Evolutionary conservation across 1,140 invertebrate species (phyloP).

Genomic region (Aphidius gifuensis): DNA sequence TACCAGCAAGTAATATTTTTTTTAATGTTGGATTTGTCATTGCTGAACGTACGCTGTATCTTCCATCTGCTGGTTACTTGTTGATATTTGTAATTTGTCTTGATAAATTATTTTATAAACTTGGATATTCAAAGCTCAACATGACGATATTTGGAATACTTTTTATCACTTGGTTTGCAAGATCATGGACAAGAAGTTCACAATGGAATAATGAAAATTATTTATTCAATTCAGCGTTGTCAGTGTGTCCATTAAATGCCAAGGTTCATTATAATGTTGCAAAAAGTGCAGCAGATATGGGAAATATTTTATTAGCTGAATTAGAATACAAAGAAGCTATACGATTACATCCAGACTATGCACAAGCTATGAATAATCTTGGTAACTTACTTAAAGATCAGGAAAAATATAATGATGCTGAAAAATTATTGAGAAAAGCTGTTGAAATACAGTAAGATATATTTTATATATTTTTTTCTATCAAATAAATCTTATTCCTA

Average conservation of each 20-base stretch:
- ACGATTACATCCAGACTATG: slow-evolving; percentile 81
- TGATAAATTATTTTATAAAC: slow-evolving; percentile 38
- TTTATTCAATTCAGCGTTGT: slow-evolving; percentile 69
- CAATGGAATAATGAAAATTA: slow-evolving; percentile 77
- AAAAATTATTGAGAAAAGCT: slow-evolving; percentile 72
- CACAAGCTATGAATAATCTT: slow-evolving; percentile 96
- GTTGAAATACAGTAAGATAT: slow-evolving; percentile 66
- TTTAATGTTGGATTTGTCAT: slow-evolving; percentile 91
- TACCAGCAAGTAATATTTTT: slow-evolving; percentile 88
- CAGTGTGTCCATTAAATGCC: slow-evolving; percentile 83
- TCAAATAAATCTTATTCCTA: background rate
- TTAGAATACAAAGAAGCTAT: slow-evolving; percentile 77
- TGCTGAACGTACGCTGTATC: slow-evolving; percentile 82
- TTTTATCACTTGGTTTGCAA: slow-evolving; percentile 59
- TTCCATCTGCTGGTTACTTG: slow-evolving; percentile 84
- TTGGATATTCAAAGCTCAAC: slow-evolving; percentile 34
- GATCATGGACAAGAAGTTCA: slow-evolving; percentile 67
- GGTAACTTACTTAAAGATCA: slow-evolving; percentile 87
- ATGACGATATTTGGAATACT: slow-evolving; percentile 46
- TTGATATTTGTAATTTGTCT: slow-evolving; percentile 70
- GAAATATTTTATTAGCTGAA: slow-evolving; percentile 67
- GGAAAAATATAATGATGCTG: slow-evolving; percentile 70
- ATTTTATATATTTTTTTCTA: slow-evolving; percentile 15
- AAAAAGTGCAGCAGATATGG: slow-evolving; percentile 77
- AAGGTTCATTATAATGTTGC: slow-evolving; percentile 97